A percentile compares a stretch with the other conserved stretches of the same genome.
Conservation (phyloP, 2,797 vertebrate genomes). For the Gadopsis bispinosus region DNA sequence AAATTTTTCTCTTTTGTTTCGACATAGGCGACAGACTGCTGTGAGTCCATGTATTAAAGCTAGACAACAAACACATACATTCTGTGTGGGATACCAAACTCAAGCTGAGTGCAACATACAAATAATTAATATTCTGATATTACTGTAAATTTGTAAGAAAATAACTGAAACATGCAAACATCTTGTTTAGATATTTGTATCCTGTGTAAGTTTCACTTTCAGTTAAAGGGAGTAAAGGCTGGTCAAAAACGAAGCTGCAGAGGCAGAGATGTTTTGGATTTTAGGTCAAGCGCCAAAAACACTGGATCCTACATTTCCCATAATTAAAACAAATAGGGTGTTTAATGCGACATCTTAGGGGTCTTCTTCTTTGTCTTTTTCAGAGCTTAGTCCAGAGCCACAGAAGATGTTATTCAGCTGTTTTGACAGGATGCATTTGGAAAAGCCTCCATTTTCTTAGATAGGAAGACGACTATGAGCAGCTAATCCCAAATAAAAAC, state of each 20-base stretch:
- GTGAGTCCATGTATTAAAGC: not conserved
- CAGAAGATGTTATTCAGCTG: not conserved
- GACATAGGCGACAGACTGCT: not conserved
- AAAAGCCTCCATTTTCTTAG: conserved; percentile 1
- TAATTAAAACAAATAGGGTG: not conserved
- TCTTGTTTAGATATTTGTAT: not conserved
- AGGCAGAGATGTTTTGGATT: not conserved
- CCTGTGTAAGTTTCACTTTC: not conserved
- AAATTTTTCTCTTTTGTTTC: not conserved
- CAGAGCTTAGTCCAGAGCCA: not conserved
- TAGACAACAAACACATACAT: not conserved
- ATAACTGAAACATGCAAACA: not conserved
- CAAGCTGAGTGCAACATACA: not conserved
- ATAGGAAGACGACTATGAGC: conserved; percentile 19
- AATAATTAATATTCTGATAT: not conserved
- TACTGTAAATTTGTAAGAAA: not conserved
- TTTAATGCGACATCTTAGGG: not conserved
- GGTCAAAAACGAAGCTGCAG: not conserved
- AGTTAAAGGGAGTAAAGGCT: not conserved
- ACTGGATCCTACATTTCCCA: not conserved
- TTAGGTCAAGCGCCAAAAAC: not conserved
- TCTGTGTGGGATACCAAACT: not conserved
- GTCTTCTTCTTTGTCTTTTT: not conserved
- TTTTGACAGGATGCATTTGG: conserved; percentile 1
- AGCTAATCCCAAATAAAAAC: conserved; percentile 51